A percentile compares a stretch with the other conserved stretches of the same genome.
These are phyloP conservation scores for Pogonophryne albipinna DNA, from an alignment of 2,797 vertebrate species.

Conservation along the genomic window DNA sequence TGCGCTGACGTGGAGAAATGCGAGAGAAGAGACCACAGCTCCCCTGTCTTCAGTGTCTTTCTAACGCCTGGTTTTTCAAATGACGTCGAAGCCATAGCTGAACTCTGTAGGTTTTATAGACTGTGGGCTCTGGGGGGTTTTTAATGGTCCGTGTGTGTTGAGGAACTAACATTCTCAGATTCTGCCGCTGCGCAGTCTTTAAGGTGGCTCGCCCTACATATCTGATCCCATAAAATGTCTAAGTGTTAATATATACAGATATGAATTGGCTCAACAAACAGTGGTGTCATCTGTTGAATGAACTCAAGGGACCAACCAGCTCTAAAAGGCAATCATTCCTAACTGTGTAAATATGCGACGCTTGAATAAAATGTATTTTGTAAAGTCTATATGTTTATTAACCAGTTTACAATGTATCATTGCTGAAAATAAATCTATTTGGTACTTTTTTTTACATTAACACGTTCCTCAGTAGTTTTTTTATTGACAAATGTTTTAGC, in stretches of 20 bases:
- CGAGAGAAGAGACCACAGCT: conserved; percentile 10
- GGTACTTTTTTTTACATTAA: conserved; percentile 62
- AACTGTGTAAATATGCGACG: conserved; percentile 41
- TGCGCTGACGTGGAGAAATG: not conserved
- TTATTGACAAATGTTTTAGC: not conserved
- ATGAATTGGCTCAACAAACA: conserved; percentile 26
- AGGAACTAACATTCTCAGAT: conserved; percentile 26
- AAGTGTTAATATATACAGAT: conserved; percentile 2
- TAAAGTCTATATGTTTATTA: conserved; percentile 69
- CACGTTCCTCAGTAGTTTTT: conserved; percentile 25
- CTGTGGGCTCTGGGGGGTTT: conserved; percentile 30
- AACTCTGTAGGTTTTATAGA: conserved; percentile 48
- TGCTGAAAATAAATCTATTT: conserved; percentile 72
- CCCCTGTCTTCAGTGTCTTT: conserved; percentile 28
- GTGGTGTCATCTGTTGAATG: conserved; percentile 8
- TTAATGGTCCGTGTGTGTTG: conserved; percentile 14
- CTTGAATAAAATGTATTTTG: conserved; percentile 70
- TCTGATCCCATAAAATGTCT: conserved; percentile 11
- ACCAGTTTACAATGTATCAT: conserved; percentile 73
- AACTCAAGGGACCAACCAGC: conserved; percentile 51
- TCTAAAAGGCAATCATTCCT: conserved; percentile 71
- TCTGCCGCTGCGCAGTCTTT: conserved; percentile 20
- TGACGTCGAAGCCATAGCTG: conserved; percentile 66
- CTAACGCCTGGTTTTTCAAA: conserved; percentile 45
- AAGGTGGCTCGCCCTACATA: conserved; percentile 24